Evolutionary conservation across 2,797 vertebrate species (phyloP), one percentile per base, ranked within the genome.

Genomic region (Bothrops alternatus): DNA sequence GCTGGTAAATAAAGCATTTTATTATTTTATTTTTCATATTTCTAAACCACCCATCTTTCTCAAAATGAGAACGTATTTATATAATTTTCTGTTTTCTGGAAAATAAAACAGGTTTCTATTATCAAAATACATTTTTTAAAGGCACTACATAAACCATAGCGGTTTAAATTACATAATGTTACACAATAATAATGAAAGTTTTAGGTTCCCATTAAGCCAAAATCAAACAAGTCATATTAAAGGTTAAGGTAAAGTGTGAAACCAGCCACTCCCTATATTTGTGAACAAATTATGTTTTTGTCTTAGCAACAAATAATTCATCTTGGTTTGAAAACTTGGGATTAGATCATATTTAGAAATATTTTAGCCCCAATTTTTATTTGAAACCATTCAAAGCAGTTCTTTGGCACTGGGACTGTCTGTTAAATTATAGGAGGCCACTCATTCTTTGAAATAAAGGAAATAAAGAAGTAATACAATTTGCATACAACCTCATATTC

Each of bases 1-100:
- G 97, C 99, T 99, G 91, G 16, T 82, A 53, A 90, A 63, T 78
- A 53, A 87, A 93, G 93, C 26, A 93, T 3, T 87, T 92, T 50
- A 16, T 26, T 0, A 85, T 26, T 73, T 73, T 73, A 37, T 37
- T 37, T 73, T 73, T 37, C 69, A 73, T 6, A 18, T 20, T 73
- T 37, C n/a, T n/a, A 69, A 69, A 69, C 28, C 6, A 53, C 6
- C 14, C 6, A 73, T 18, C 65, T 73, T 6, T 3, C 16, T 73
- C 32, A 73, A 73, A 73, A 32, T 37, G 32, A 14, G n/a, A 69
- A 12, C 1, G 0, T 2, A 23, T 3, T 7, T 2, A 26, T 6
- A 55, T 4, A 0, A 65, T 0, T 63, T 37, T 25, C 18, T 4
- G 42, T 47, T 25, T 4, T 25, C 53, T 93, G 53, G 2, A 55